Conservation (phyloP, 2,113 vertebrate genomes). For the Eira barbara region DNA sequence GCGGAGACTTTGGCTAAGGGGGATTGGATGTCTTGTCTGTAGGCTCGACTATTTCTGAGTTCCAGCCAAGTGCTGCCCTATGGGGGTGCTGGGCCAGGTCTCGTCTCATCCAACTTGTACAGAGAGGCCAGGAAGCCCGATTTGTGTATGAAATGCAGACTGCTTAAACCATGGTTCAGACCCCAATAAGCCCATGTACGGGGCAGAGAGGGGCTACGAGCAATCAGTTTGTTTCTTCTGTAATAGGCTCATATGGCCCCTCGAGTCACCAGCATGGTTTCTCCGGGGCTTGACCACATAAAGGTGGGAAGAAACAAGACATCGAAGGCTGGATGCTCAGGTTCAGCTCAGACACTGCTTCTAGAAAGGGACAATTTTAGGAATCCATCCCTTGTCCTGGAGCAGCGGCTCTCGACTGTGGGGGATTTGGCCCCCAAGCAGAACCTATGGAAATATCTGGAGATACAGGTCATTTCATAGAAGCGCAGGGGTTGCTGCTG, state of each 20-base stretch:
- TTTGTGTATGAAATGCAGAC: neutral
- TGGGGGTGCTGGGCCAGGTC: rapidly evolving
- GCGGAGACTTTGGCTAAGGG: neutral
- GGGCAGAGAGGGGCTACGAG: rapidly evolving
- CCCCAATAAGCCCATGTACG: too few species aligned
- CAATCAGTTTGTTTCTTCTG: neutral
- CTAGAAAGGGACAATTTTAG: neutral
- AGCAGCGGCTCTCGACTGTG: neutral
- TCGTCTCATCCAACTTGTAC: too few species aligned
- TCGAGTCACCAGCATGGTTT: slow-evolving; percentile 42
- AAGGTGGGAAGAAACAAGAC: neutral
- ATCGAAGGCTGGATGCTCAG: rapidly evolving
- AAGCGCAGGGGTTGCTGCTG: neutral
- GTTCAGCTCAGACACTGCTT: neutral
- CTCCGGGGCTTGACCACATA: neutral
- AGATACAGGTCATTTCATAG: neutral
- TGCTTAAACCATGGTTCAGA: neutral
- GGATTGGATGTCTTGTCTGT: neutral
- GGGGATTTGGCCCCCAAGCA: too few species aligned
- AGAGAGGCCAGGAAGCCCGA: neutral
- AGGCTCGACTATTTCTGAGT: neutral
- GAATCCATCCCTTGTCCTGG: neutral
- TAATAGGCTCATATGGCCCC: rapidly evolving
- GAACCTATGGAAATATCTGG: neutral
- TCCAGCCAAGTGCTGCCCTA: rapidly evolving